Conservation (phyloP, 2,113 vertebrate genomes). For the Aplodontia rufa region DNA sequence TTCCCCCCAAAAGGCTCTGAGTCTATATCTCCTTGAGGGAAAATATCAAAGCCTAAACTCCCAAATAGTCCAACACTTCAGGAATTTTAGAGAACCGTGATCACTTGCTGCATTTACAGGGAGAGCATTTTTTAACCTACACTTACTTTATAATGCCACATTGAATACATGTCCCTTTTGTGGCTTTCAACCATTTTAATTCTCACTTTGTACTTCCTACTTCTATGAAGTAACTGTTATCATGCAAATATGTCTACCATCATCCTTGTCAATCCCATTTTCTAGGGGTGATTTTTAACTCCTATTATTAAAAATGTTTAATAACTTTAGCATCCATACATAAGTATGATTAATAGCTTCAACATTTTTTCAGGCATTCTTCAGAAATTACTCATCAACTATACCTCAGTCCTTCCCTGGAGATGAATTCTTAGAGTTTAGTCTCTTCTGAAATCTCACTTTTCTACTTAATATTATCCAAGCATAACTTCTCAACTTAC, state of each 20-base stretch:
- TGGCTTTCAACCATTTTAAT: not conserved
- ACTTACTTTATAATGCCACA: not conserved
- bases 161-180: not conserved
- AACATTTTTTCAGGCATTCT: not conserved
- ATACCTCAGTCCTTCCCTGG: not conserved
- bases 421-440: not conserved
- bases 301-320: no score
- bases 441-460: not conserved
- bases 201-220: not conserved
- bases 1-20: fast-evolving
- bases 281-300: not conserved
- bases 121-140: not conserved
- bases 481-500: not conserved
- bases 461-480: not conserved
- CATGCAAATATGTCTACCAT: not conserved
- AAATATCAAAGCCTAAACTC: not conserved
- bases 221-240: not conserved
- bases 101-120: not conserved
- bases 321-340: not conserved
- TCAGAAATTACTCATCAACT: not conserved
- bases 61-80: fast-evolving
- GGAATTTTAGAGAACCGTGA: not conserved
- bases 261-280: not conserved
- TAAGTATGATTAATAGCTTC: not conserved
- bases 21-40: not conserved